Percentiles rank a stretch among this genome's conserved stretches.
Conservation (phyloP, 2,113 vertebrate species). For the Helogale parvula region DNA sequence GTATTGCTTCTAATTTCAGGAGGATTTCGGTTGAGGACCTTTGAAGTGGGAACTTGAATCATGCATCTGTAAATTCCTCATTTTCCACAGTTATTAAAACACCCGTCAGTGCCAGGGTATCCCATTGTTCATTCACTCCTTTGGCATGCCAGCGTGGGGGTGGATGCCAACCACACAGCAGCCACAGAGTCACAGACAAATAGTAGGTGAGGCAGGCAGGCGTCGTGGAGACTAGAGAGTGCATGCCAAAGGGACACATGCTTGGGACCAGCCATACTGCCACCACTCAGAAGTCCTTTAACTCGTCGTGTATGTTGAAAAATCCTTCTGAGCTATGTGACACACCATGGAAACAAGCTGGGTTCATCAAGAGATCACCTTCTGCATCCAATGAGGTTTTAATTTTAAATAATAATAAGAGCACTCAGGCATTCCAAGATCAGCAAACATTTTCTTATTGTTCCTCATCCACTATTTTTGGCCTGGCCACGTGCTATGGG, state of each 20-base stretch:
- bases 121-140: constrained; percentile 80
- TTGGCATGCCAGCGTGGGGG: constrained; percentile 61
- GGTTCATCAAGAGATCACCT: constrained; percentile 25
- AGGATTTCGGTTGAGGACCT: constrained; percentile 72
- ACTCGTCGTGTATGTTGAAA: constrained; percentile 21
- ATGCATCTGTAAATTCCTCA: constrained; percentile 79
- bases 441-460: constrained; percentile 41
- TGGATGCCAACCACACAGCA: constrained; percentile 72
- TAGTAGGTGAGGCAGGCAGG: constrained; percentile 73
- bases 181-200: constrained; percentile 77
- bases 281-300: constrained; percentile 50
- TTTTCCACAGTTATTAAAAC: constrained; percentile 84
- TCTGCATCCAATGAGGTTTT: constrained; percentile 49
- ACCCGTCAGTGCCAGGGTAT: constrained; percentile 74
- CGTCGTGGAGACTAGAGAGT: constrained; percentile 43
- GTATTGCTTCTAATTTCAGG: constrained; percentile 72
- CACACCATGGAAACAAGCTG: background rate
- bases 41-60: constrained; percentile 84
- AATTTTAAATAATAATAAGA: constrained; percentile 53
- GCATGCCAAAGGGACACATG: background rate
- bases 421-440: background rate
- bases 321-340: background rate
- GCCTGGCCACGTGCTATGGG: rapidly evolving
- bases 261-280: background rate
- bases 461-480: background rate